Conservation (phyloP, 35 echinoderm and acorn worm species). For the Diadema setosum region DNA sequence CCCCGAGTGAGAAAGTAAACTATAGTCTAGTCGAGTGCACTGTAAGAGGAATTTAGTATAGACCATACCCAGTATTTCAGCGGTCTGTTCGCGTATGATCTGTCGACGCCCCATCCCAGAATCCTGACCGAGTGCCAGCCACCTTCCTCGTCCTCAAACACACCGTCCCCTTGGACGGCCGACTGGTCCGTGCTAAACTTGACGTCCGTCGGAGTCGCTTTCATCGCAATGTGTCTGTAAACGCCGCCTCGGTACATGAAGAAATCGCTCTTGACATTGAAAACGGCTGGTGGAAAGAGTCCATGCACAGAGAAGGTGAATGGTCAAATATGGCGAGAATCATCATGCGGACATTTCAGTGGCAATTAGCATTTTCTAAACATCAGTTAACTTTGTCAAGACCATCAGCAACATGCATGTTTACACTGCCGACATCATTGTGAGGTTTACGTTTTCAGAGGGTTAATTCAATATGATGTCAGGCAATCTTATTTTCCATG, state of each 20-base stretch:
- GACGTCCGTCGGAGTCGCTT: background rate
- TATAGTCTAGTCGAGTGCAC: no score
- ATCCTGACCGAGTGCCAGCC: slow-evolving; percentile 87
- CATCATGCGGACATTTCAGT: no score
- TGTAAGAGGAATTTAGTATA: no score
- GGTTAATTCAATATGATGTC: no score
- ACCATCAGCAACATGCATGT: no score
- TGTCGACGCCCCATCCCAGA: slow-evolving; percentile 84
- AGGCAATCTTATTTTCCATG: no score
- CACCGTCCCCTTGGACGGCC: background rate
- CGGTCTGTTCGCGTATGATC: background rate
- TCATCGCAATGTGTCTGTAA: slow-evolving; percentile 50
- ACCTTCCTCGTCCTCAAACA: background rate
- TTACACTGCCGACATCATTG: no score
- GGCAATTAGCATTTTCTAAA: no score
- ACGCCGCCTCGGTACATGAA: slow-evolving; percentile 87
- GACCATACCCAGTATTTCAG: slow-evolving; percentile 90
- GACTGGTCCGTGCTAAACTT: background rate
- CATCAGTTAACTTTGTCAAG: no score
- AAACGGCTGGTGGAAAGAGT: slow-evolving; percentile 57
- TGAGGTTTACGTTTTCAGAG: no score
- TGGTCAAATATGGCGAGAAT: background rate
- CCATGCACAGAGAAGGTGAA: background rate
- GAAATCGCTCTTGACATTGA: slow-evolving; percentile 89
- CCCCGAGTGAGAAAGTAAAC: no score